Conservation (phyloP, 2,888 invertebrate genomes). For the Drosophila demipolita region DNA sequence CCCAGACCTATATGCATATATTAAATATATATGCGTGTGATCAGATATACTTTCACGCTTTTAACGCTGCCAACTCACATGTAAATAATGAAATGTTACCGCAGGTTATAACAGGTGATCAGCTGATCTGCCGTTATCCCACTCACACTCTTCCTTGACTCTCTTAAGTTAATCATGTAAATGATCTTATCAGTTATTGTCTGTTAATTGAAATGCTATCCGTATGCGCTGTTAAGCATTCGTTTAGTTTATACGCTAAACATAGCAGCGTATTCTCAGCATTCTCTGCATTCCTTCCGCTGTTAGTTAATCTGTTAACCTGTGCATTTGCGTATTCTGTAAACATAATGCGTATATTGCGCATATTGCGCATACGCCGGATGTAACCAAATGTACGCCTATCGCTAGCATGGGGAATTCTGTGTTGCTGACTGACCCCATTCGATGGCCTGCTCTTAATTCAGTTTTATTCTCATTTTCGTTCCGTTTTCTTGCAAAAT, state of each 20-base stretch:
- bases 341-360: constrained; percentile 15
- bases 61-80: neutral
- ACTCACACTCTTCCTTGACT: neutral
- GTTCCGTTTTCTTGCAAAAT: constrained; percentile 30
- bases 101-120: neutral
- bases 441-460: constrained; percentile 30
- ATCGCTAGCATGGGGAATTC: constrained; percentile 1
- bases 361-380: constrained; percentile 49
- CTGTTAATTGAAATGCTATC: neutral
- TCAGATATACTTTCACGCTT: neutral
- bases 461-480: constrained; percentile 3
- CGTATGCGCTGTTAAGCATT: neutral
- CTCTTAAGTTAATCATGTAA: neutral
- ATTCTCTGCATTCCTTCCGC: neutral
- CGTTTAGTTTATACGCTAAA: neutral
- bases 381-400: constrained; percentile 12
- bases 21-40: neutral
- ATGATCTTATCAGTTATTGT: neutral
- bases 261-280: neutral
- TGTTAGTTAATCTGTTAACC: neutral
- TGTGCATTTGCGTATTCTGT: constrained; percentile 43
- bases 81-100: neutral
- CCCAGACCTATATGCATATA: neutral
- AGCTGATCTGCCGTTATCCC: neutral
- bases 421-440: constrained; percentile 36